phyloP scores from a whole-genome alignment of 2,888 invertebrate species.

The Aphodius sticticus region DNA sequence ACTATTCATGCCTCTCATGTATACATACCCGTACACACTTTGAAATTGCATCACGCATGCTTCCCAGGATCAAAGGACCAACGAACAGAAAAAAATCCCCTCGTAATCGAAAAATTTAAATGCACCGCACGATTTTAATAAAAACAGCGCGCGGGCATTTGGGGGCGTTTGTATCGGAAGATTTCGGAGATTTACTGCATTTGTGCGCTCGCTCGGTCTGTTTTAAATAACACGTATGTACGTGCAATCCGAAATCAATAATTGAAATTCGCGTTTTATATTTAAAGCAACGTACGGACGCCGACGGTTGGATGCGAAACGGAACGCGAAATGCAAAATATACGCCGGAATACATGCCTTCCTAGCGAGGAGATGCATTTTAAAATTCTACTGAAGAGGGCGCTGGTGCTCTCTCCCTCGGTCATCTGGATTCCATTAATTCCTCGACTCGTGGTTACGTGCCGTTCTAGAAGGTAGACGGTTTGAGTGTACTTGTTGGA shows the following conservation, averaged over 20 bases:
- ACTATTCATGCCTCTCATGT: neutral
- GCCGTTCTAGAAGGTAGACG: neutral
- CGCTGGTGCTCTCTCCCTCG: neutral
- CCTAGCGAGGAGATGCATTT: neutral
- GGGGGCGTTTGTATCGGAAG: neutral
- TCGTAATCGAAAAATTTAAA: neutral
- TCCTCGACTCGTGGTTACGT: neutral
- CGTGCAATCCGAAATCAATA: slow-evolving; percentile 4
- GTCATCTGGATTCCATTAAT: neutral
- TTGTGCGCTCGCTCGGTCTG: neutral
- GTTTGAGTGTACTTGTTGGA: neutral
- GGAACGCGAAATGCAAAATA: neutral
- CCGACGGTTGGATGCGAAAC: neutral
- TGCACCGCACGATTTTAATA: neutral
- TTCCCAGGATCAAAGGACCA: no score
- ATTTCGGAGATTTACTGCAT: slow-evolving; percentile 4
- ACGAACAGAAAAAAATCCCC: neutral
- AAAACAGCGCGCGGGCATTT: neutral
- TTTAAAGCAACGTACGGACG: neutral
- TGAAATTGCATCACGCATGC: no score
- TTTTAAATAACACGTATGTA: neutral
- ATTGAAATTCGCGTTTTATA: neutral
- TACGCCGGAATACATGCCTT: neutral
- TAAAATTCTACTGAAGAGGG: neutral
- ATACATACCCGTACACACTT: neutral